Conservation (phyloP, 2,113 vertebrate species). For the Aythya baeri region DNA sequence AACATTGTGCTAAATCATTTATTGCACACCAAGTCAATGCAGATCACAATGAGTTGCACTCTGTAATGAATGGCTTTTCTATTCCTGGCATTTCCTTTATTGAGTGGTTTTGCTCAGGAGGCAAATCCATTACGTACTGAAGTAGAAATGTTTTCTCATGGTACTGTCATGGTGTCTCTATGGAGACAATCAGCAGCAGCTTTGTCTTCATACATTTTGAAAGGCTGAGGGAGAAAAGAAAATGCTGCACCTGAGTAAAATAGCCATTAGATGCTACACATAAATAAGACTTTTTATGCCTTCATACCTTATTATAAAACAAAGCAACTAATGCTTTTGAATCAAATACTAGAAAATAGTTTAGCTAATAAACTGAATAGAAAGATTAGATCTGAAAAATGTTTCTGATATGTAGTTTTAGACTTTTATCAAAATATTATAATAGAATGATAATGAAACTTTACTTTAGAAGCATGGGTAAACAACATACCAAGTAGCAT, state of each 20-base stretch:
- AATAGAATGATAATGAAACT: not conserved
- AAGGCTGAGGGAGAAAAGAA: not conserved
- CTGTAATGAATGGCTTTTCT: constrained; percentile 50
- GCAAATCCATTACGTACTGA: constrained; percentile 47
- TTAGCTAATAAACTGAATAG: not conserved
- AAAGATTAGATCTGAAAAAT: not conserved
- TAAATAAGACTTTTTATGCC: not conserved
- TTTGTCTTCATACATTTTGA: constrained; percentile 37
- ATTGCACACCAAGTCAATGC: not conserved
- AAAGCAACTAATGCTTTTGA: not conserved
- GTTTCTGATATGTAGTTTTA: not conserved
- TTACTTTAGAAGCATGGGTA: not conserved
- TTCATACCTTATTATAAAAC: not conserved
- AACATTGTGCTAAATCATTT: constrained; percentile 20
- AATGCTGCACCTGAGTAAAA: not conserved
- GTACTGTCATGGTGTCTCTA: constrained; percentile 51
- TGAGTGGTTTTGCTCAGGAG: constrained; percentile 59
- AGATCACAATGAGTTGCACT: constrained; percentile 7
- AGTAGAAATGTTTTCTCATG: constrained; percentile 62
- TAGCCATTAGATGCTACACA: not conserved
- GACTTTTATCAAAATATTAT: not conserved
- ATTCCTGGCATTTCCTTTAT: constrained; percentile 32
- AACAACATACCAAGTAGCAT: not conserved
- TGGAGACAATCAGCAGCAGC: constrained; percentile 29
- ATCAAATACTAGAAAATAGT: not conserved